phyloP scores from a whole-genome alignment of 2,113 vertebrate genomes.

The Orthonyx spaldingii region DNA sequence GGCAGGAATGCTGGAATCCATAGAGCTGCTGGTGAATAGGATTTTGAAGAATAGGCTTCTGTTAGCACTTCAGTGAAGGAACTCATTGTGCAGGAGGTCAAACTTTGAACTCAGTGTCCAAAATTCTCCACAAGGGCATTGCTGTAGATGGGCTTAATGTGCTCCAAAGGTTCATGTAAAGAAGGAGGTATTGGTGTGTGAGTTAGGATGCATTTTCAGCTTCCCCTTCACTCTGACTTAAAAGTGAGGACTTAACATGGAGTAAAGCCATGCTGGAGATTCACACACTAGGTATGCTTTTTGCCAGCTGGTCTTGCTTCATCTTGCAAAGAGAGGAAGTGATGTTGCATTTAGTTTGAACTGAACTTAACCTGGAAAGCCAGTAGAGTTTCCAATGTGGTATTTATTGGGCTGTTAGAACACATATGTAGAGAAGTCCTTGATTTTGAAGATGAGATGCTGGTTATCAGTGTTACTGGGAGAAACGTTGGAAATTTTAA shows the following conservation, averaged over 20 bases:
- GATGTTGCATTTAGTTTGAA: background rate
- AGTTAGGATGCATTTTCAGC: background rate
- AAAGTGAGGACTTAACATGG: background rate
- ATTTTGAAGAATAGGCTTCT: background rate
- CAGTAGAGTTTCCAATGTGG: background rate
- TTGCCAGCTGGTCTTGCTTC: background rate
- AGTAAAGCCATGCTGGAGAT: background rate
- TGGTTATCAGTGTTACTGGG: background rate
- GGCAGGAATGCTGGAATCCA: background rate
- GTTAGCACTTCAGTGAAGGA: background rate
- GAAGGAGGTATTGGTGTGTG: background rate
- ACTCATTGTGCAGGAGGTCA: background rate
- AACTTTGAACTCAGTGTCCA: background rate
- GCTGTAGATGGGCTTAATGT: background rate
- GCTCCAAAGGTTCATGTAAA: background rate
- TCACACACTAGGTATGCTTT: background rate
- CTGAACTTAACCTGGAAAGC: background rate
- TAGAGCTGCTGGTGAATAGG: background rate
- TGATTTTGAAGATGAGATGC: background rate
- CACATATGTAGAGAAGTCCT: background rate
- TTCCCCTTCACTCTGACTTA: background rate
- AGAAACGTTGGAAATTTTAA: background rate
- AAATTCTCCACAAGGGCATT: background rate
- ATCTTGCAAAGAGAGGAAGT: background rate
- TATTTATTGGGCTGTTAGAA: background rate